Evolutionary conservation across 2,888 invertebrate species (phyloP), one percentile per base, ranked within the genome.

Genomic region (Troides oblongomaculatus): DNA sequence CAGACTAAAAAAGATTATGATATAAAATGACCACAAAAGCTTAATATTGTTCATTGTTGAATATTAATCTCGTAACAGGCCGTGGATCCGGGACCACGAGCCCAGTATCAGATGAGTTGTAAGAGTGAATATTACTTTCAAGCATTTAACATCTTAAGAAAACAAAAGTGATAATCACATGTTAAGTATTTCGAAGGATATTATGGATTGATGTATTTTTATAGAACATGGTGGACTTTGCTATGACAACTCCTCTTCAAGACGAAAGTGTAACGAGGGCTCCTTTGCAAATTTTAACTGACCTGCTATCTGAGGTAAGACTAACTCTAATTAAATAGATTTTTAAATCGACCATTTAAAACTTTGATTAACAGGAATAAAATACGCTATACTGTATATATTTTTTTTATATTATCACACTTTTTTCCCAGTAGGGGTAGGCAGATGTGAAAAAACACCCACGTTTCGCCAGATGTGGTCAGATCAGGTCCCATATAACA

Each of bases 221-320:
- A 95, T 90, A 96, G 96, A 94, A 94, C 74, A 94, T 97, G 94
- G 95, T 96, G 64, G 96, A 96, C 78, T 95, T 96, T 76, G 95
- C 95, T 1, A 93, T 95, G 82, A 94, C 94, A 72, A 96, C 96
- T 5, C 96, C 96, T 0, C 92, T 97, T 62, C 96, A 97, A 86
- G 96, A 97, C 80, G 95, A 96, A 74, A 93, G 94, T 77, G 95
- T 96, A 57, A 95, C 95, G 72, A 94, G 95, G 64, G 94, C 95
- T 50, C 96, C 96, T 5, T 84, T 96, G 72, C 95, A 95, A 78
- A 94, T 96, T 30, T 94, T 96, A 25, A 96, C 96, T 5, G 94
- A 95, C 77, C 89, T 96, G 61, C 89, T 97, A 58, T 94, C 95
- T 68, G 94, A 94, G 84, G 93, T 93, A 80, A 81, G 76, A 18